Base-by-base conservation (phyloP, 2,888 invertebrate species). In the Colostygia pectinataria region DNA sequence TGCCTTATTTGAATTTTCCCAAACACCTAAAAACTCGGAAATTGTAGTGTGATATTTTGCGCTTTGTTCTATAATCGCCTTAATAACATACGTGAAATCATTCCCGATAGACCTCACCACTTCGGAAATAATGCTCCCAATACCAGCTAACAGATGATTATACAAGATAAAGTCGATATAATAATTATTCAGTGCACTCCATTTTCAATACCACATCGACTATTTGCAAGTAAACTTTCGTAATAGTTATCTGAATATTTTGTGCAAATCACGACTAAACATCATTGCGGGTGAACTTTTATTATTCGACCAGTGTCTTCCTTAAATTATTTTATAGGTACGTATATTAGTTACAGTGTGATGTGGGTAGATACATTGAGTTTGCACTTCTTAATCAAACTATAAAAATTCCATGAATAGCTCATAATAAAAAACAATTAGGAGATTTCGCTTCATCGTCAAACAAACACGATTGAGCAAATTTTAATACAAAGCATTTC, bases 61-160 rank as follows among this genome's bases (percentile, higher is more conserved):
- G n/a, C n/a, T n/a, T n/a, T n/a, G n/a, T n/a, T n/a, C n/a, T n/a
- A n/a, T n/a, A n/a, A n/a, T n/a, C n/a, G n/a, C n/a, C n/a, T n/a
- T n/a, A 75, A 72, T 76, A 82, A 76, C 76, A 57, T 57, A 61
- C 53, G 49, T 80, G 84, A 87, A 88, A 78, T 83, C 82, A 89
- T 89, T 90, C 77, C 90, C 90, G 90, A 86, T 77, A 84, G 86
- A 81, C 77, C 77, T 89, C 89, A 89, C 89, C 89, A 90, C 89
- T 87, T 80, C 88, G 89, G 89, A 89, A 90, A 88, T 84, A 66
- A 89, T 90, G 90, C 89, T 90, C 90, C 90, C 89, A 88, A 84
- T 86, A 90, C 90, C 90, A 90, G 89, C 90, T 84, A 70, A 77
- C 74, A 74, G 80, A 78, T 76, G 74, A 78, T 72, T 76, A 74